A percentile compares a stretch with the other conserved stretches of the same genome.
Conservation (phyloP, 1,140 invertebrate species). For the Phortica variegata region DNA sequence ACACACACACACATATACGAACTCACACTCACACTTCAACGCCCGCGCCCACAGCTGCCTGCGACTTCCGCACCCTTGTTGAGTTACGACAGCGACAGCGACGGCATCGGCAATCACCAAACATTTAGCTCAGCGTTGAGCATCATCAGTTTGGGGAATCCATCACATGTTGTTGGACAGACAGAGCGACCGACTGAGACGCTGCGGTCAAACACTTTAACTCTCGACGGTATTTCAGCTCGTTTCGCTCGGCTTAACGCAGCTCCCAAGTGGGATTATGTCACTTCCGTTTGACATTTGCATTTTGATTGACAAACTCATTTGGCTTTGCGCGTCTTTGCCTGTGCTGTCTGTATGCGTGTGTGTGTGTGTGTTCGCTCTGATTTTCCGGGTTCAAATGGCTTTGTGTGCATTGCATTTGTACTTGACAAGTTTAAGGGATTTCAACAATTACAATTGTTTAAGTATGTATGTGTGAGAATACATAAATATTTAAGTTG, state of each 20-base stretch:
- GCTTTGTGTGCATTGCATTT: constrained; percentile 6
- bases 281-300: constrained; percentile 51
- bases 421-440: constrained; percentile 38
- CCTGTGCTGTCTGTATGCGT: background rate
- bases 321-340: constrained; percentile 26
- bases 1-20: too few relatives aligned
- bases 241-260: constrained; percentile 46
- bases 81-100: too few relatives aligned
- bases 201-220: constrained; percentile 49
- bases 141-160: too few relatives aligned
- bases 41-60: background rate
- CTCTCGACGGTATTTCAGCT: constrained; percentile 40
- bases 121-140: too few relatives aligned
- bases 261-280: constrained; percentile 54
- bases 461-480: background rate
- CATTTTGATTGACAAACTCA: constrained; percentile 56
- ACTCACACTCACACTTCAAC: constrained; percentile 21
- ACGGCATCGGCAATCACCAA: too few relatives aligned
- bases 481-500: constrained; percentile 9
- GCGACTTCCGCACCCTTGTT: background rate
- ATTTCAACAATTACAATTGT: constrained; percentile 38
- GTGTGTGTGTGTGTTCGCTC: background rate
- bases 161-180: constrained; percentile 41
- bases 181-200: constrained; percentile 1
- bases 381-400: constrained; percentile 1